A percentile compares a stretch with the other conserved stretches of the same genome.
Conservation (phyloP, 1,140 invertebrate genomes). For the Drosophila mayri region DNA sequence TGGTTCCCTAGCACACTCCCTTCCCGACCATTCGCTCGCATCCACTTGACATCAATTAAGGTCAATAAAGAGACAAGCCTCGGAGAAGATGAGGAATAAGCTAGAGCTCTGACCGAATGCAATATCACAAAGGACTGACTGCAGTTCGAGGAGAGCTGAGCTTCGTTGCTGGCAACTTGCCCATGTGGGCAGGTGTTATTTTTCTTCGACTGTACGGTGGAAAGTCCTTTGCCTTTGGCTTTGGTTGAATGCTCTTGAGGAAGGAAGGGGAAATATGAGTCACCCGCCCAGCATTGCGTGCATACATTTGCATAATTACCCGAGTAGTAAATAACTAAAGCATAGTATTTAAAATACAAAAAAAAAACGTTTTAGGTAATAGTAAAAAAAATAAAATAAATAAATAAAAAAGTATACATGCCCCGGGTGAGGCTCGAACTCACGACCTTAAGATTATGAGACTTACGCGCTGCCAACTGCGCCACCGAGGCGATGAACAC, state of each 20-base stretch:
- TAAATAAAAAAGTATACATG: conserved; percentile 85
- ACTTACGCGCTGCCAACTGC: conserved; percentile 98
- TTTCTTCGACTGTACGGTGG: background rate
- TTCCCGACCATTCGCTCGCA: conserved; percentile 4
- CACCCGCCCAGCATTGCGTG: conserved; percentile 16
- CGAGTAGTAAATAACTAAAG: conserved; percentile 8
- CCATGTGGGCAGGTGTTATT: conserved; percentile 15
- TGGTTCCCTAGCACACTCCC: conserved; percentile 19
- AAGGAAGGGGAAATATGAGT: conserved; percentile 4
- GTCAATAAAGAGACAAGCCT: conserved; percentile 54
- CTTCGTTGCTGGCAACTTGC: conserved; percentile 19
- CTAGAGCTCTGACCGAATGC: conserved; percentile 14
- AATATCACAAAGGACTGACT: conserved; percentile 16
- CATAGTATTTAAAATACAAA: background rate
- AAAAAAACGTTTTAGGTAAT: conserved; percentile 8
- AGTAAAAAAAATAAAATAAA: too few species aligned
- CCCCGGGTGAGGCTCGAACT: conserved; percentile 98
- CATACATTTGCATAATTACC: conserved; percentile 11
- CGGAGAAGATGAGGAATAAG: conserved; percentile 24
- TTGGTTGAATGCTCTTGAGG: conserved; percentile 16
- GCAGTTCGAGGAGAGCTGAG: conserved; percentile 4
- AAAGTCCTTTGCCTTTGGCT: conserved; percentile 7
- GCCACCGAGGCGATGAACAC: conserved; percentile 90
- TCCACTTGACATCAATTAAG: conserved; percentile 74
- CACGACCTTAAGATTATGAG: conserved; percentile 99